Evolutionary conservation across 2,888 invertebrate species (phyloP), one percentile per base, ranked within the genome.

Genomic region (Ferdinandea cuprea): DNA sequence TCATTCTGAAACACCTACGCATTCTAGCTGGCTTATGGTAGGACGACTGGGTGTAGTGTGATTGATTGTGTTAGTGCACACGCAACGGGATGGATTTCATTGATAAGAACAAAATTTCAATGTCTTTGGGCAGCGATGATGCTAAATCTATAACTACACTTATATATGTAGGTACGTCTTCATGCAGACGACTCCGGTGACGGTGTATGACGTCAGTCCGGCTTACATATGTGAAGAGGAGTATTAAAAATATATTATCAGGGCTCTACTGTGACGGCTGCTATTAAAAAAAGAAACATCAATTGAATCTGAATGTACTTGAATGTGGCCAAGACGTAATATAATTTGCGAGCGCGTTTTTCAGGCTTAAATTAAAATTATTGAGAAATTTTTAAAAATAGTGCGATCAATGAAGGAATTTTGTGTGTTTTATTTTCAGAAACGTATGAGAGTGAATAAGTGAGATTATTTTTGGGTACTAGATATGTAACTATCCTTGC

Each of bases 1-100:
- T 71, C 59, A 65, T 76, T 71, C 76, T 59, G 71, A 25, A 54
- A 59, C 77, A 66, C 81, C 81, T 77, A 77, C 81, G 81, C 81
- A 61, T 66, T 61, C 35, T 46, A 44, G 66, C 56, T 71, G 58
- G 21, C 46, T 81, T 54, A 32, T 30, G 59, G n/a, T n/a, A 44
- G 48, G 30, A 42, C 42, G 44, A 9, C 54, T 78, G 48, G 30
- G 30, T 72, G 59, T 73, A 13, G 28, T 44, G 61, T 35, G 56
- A 50, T 46, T 52, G 69, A 30, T 37, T 72, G 77, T 81, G 59
- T 65, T 81, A 50, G 81, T 65, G 59, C 63, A 77, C 77, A 81
- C 71, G 71, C 71, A 65, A 61, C 19, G 30, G 37, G 17, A 63
- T 61, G 58, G 44, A 61, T 71, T 81, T 81, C 76, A 81, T 76